Conservation (phyloP, 2,888 invertebrate genomes). For the Cecidostiba fungosa region DNA sequence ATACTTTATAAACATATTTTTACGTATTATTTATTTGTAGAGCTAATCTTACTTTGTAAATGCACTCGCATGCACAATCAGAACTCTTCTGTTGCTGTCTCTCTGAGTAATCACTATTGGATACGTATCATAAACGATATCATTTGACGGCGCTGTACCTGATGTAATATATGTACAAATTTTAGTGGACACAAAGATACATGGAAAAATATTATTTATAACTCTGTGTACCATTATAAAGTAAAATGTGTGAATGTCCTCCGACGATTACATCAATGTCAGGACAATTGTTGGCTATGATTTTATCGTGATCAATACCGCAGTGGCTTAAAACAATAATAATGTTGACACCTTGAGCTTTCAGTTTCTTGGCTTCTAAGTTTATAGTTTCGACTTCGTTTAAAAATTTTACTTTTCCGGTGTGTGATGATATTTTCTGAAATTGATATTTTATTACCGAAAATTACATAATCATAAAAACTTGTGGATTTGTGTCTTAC, state of each 20-base stretch:
- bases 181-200: background rate
- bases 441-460: background rate
- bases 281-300: constrained; percentile 85
- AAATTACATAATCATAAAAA: background rate
- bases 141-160: constrained; percentile 72
- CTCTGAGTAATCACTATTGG: constrained; percentile 85
- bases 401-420: constrained; percentile 86
- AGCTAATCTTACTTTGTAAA: constrained; percentile 82
- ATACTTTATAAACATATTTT: background rate
- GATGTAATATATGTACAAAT: background rate
- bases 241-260: constrained; percentile 90
- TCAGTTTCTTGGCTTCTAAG: constrained; percentile 85
- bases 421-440: constrained; percentile 70
- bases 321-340: constrained; percentile 93
- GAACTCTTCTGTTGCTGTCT: constrained; percentile 82
- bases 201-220: background rate
- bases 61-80: constrained; percentile 88
- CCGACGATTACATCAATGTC: constrained; percentile 92
- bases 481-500: constrained; percentile 79
- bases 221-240: constrained; percentile 74
- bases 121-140: constrained; percentile 84
- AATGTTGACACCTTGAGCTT: constrained; percentile 85
- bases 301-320: constrained; percentile 86
- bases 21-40: background rate
- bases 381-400: constrained; percentile 86